Conservation (phyloP, 2,888 invertebrate genomes). For the Cremastobaeus sp. region DNA sequence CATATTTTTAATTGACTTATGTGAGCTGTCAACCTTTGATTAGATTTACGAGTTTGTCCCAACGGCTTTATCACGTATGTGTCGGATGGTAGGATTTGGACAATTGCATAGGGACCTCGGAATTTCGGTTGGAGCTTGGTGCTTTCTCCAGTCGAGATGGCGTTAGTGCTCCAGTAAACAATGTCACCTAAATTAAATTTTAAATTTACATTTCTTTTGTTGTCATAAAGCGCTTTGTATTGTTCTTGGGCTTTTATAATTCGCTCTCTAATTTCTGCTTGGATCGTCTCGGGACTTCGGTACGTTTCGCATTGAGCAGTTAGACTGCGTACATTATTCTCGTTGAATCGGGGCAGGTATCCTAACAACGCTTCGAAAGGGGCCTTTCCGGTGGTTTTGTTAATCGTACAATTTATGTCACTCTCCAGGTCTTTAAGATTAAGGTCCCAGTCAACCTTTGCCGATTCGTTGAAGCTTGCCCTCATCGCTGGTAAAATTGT, state of each 20-base stretch:
- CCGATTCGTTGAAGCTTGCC: background rate
- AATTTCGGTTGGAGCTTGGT: slow-evolving; percentile 9
- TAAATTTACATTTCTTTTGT: background rate
- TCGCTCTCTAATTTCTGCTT: background rate
- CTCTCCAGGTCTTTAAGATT: background rate
- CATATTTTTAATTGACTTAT: too few species aligned
- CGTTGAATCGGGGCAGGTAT: slow-evolving; percentile 16
- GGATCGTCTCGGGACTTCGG: background rate
- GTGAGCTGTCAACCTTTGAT: too few species aligned
- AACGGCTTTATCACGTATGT: background rate
- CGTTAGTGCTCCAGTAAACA: background rate
- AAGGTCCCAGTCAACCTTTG: background rate
- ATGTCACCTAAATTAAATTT: background rate
- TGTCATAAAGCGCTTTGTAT: background rate
- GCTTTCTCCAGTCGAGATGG: background rate
- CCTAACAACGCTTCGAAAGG: slow-evolving; percentile 17
- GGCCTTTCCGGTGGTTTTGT: background rate
- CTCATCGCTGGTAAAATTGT: background rate
- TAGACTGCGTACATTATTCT: background rate
- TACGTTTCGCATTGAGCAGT: background rate
- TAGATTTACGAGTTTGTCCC: too few species aligned
- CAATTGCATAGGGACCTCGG: slow-evolving; percentile 1
- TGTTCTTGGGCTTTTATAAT: background rate
- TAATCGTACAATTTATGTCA: background rate
- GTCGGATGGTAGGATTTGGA: background rate